Evolutionary conservation across 23 tunicate genomes (phyloP).

Genomic region (Styela plicata): DNA sequence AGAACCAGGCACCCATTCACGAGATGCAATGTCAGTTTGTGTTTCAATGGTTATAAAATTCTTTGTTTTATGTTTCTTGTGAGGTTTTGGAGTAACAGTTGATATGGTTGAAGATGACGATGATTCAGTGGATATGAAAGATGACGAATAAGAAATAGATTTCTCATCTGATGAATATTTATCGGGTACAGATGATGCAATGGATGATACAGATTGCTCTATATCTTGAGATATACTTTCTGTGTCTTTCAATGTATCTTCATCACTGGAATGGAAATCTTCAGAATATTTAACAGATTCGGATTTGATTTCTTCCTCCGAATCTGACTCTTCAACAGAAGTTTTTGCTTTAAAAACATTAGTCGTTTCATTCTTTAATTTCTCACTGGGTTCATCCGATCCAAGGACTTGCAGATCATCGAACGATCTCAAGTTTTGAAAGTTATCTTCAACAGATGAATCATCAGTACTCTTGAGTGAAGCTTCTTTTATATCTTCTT

Average conservation of each 20-base stretch:
- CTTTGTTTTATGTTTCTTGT: not conserved
- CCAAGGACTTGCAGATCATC: not conserved
- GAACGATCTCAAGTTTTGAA: not conserved
- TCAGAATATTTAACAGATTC: constrained; percentile 44
- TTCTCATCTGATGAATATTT: not conserved
- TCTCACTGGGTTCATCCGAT: not conserved
- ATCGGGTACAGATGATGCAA: not conserved
- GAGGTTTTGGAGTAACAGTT: not conserved
- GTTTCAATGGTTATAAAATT: constrained; percentile 10
- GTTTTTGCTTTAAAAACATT: not conserved
- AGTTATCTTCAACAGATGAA: not conserved
- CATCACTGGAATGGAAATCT: constrained; percentile 53
- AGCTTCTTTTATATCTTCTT: constrained; percentile 7
- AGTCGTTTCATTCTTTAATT: not conserved
- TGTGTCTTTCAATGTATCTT: constrained; percentile 80
- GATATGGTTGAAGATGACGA: constrained; percentile 7
- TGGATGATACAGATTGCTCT: not conserved
- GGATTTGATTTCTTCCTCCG: constrained; percentile 24
- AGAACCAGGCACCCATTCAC: constrained; percentile 21
- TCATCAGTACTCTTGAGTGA: not conserved
- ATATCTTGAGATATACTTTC: constrained; percentile 76
- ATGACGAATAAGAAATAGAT: not conserved
- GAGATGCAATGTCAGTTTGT: constrained; percentile 7
- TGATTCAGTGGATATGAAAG: not conserved
- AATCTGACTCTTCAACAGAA: constrained; percentile 8